Base-by-base conservation (phyloP, 2,888 invertebrate genomes). In the Dimorphilus gyrociliatus region DNA sequence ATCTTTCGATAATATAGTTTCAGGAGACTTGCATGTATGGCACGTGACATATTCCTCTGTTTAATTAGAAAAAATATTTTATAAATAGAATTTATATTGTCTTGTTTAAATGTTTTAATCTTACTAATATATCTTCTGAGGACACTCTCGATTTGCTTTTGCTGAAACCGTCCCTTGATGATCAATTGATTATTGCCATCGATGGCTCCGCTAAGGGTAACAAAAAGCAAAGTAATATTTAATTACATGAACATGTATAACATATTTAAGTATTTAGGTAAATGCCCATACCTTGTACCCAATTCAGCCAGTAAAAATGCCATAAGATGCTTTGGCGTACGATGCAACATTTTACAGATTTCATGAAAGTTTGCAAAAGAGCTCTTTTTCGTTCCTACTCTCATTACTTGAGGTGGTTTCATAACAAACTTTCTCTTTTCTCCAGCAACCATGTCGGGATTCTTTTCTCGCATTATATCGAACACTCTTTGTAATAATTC, bases 81-180 rank as follows among this genome's bases (percentile, higher is more conserved):
- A n/a, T n/a, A n/a, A n/a, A n/a, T n/a, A n/a, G n/a, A n/a, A n/a
- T n/a, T n/a, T n/a, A n/a, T n/a, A n/a, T n/a, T n/a, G n/a, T n/a
- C n/a, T n/a, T n/a, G n/a, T n/a, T n/a, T n/a, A n/a, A n/a, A n/a
- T n/a, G n/a, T n/a, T n/a, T n/a, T n/a, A n/a, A n/a, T 57, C 56
- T 57, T 47, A 61, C 61, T 62, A 18, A 60, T 61, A 41, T 90
- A 84, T 64, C 84, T 75, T 67, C 92, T 77, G 48, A 97, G 72
- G 23, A 97, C 94, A 69, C 88, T 94, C 68, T 97, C 97, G 64
- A 99, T 94, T 69, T 99, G 97, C 71, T 99, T 99, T 58, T 94
- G 94, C 64, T 94, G 94, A 68, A 97, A 99, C 52, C 92, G 74
- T 31, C 97, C 97, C 64, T 94, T 92, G 51, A 97, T 94, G 52